Evolutionary conservation across 2,113 vertebrate species (phyloP).

Genomic region (Neotoma lepida): DNA sequence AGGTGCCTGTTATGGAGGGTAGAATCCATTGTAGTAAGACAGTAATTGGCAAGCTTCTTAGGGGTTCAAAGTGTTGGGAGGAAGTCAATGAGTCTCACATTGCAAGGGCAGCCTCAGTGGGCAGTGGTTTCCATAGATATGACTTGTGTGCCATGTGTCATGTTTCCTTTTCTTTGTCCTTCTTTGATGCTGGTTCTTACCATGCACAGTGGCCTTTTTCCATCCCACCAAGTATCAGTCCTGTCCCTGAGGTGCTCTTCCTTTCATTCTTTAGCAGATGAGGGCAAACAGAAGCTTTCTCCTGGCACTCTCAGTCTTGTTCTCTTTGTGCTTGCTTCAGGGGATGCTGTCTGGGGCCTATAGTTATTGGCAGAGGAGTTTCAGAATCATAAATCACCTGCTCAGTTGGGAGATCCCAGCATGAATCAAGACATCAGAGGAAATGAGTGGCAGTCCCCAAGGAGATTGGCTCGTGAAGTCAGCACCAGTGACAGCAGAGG

Average conservation of each 20-base stretch:
- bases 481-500: conserved; percentile 56
- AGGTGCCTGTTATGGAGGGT: neutral
- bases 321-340: conserved; percentile 33
- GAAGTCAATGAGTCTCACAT: neutral
- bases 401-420: conserved; percentile 39
- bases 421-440: conserved; percentile 61
- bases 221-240: neutral
- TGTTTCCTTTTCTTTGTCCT: conserved; percentile 39
- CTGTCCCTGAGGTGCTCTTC: neutral
- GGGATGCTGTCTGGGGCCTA: neutral
- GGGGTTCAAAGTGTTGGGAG: neutral
- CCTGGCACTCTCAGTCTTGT: rapidly evolving
- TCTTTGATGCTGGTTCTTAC: neutral
- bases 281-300: conserved; percentile 37
- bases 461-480: conserved; percentile 58
- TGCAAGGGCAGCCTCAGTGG: neutral
- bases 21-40: neutral
- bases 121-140: neutral
- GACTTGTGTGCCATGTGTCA: neutral
- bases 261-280: neutral
- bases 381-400: conserved; percentile 23
- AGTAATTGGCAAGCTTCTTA: neutral
- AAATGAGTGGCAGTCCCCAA: conserved; percentile 62
- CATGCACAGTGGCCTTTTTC: neutral
- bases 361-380: conserved; percentile 37